Evolutionary conservation across 2,888 invertebrate species (phyloP), one percentile per base, ranked within the genome.

Genomic region (Petrolisthes manimaculis): DNA sequence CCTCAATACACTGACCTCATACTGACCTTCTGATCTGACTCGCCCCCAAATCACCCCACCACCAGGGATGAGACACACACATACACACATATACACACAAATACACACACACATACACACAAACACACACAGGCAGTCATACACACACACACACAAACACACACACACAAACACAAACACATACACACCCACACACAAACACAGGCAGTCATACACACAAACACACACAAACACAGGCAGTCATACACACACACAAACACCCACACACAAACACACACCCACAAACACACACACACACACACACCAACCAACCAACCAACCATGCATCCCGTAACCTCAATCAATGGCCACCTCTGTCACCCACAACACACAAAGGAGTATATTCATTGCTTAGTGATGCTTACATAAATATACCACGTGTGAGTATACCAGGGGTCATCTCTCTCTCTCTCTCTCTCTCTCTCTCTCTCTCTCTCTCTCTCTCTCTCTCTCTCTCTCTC

Each of bases 51-150:
- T 67, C n/a, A 67, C 14, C 14, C n/a, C n/a, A 67, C 14, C 12
- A 67, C 67, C n/a, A 18, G 2, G n/a, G 12, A 67, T n/a, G n/a
- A 67, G n/a, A n/a, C n/a, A n/a, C n/a, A 71, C 71, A 14, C 71
- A 71, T n/a, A 6, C 71, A 71, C 71, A 71, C 71, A 71, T n/a
- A 71, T n/a, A 71, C 71, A 71, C 71, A 71, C 71, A 71, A 12
- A 71, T n/a, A 71, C 71, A 71, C 71, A 71, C 71, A 71, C 71
- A n/a, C 71, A 71, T n/a, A n/a, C 71, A 71, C 71, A n/a, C 71
- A 71, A 12, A n/a, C 71, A 71, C 71, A n/a, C 71, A 71, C 71
- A n/a, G 18, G n/a, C 71, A n/a, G 18, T 18, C 71, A n/a, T n/a
- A 71, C 71, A n/a, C 71, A 71, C 71, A n/a, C 71, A 71, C 71